Evolutionary conservation across 2,113 vertebrate genomes (phyloP).

Genomic region (Ictidomys tridecemlineatus): DNA sequence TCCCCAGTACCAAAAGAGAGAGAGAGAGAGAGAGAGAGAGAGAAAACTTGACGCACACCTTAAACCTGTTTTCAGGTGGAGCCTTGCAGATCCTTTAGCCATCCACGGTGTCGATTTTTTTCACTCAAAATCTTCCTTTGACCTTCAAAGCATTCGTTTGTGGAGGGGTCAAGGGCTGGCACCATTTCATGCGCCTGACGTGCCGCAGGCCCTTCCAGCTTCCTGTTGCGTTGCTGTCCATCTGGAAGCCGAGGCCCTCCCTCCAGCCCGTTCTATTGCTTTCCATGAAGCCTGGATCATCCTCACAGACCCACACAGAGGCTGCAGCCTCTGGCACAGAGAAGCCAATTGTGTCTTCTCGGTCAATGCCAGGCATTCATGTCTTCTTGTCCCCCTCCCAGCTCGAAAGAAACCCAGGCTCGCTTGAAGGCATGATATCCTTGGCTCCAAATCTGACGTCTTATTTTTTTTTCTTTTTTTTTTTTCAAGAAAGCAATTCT

Average conservation of each 20-base stretch:
- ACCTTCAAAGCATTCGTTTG: background rate
- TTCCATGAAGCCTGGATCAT: accelerated
- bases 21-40: background rate
- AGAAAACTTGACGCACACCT: background rate
- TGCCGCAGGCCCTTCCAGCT: background rate
- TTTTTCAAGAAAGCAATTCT: conserved; percentile 7
- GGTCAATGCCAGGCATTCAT: background rate
- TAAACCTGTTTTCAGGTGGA: background rate
- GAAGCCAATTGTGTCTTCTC: background rate
- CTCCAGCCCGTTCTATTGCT: background rate
- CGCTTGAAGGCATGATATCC: background rate
- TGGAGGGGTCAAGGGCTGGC: background rate
- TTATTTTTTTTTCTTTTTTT: background rate
- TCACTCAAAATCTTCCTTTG: background rate
- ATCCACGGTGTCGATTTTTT: background rate
- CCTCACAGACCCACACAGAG: background rate
- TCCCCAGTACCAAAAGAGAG: too few relatives aligned
- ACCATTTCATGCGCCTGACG: too few relatives aligned
- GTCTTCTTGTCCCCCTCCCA: background rate
- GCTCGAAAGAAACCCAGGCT: background rate
- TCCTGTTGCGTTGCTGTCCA: background rate
- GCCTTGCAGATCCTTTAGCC: background rate
- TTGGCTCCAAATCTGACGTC: background rate
- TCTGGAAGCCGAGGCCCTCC: background rate
- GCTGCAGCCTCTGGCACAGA: background rate